These are phyloP conservation scores for Synanthedon myopaeformis DNA, from an alignment of 2,888 invertebrate genomes.

Conservation along the genomic window DNA sequence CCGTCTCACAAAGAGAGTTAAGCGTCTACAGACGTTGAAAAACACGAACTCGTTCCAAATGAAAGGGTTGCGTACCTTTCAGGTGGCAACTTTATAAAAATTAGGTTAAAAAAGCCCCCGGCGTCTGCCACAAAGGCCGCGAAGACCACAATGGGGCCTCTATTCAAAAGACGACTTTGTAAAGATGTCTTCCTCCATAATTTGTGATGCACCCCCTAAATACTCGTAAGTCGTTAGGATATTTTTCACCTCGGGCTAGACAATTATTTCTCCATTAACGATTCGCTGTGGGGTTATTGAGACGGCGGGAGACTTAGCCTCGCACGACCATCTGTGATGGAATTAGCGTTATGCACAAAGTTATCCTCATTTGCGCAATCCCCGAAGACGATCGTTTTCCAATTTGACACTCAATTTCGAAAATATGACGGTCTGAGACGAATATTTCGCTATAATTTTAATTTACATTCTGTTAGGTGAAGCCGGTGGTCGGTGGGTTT, in stretches of 20 bases:
- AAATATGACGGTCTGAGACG: background rate
- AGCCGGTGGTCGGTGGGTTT: background rate
- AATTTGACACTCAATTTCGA: background rate
- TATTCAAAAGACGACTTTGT: background rate
- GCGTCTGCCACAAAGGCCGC: slow-evolving; percentile 8
- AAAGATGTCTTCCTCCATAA: slow-evolving; percentile 12
- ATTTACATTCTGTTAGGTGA: background rate
- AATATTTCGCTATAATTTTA: background rate
- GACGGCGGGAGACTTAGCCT: slow-evolving; percentile 1
- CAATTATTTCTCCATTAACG: slow-evolving; percentile 24
- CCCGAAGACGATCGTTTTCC: background rate
- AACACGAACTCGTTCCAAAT: background rate
- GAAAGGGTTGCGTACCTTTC: background rate
- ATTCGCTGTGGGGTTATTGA: slow-evolving; percentile 5
- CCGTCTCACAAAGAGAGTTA: background rate
- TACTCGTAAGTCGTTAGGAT: slow-evolving; percentile 8
- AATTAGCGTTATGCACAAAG: background rate
- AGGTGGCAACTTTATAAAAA: slow-evolving; percentile 5
- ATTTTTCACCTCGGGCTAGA: slow-evolving; percentile 19
- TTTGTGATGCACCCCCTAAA: slow-evolving; percentile 8
- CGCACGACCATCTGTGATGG: background rate
- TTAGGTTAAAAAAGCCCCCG: slow-evolving; percentile 10
- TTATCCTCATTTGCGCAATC: background rate
- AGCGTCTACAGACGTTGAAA: background rate
- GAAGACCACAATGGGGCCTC: slow-evolving; percentile 3